These are phyloP conservation scores for Bradypodion ventrale DNA, from an alignment of 2,797 vertebrate species.

Conservation along the genomic window DNA sequence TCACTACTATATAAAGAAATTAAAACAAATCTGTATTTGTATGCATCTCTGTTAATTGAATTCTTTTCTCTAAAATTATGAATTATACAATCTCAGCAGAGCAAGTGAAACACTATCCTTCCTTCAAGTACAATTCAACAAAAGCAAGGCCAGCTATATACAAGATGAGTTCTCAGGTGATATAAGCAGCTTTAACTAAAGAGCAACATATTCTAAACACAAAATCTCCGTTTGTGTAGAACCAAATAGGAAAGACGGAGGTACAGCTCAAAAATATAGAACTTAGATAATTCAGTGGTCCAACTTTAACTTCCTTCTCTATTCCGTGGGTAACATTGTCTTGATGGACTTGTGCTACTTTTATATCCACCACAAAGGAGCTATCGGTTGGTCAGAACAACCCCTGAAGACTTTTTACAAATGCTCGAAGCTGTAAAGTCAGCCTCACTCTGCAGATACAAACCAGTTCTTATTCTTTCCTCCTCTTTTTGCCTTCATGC, in stretches of 20 bases:
- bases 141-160: conserved; percentile 56
- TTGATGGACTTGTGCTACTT: neutral
- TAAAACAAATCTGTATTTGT: conserved; percentile 69
- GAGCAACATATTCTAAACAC: conserved; percentile 59
- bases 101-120: conserved; percentile 45
- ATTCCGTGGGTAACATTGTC: conserved; percentile 8
- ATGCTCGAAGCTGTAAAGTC: conserved; percentile 50
- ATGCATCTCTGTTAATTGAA: conserved; percentile 68
- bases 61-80: conserved; percentile 61
- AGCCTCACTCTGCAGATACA: conserved; percentile 29
- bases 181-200: conserved; percentile 55
- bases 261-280: conserved; percentile 26
- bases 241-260: conserved; percentile 16
- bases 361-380: neutral
- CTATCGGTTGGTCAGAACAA: conserved; percentile 30
- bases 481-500: conserved; percentile 94
- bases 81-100: conserved; percentile 46
- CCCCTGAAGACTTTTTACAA: conserved; percentile 50
- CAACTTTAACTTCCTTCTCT: conserved; percentile 25
- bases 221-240: conserved; percentile 49
- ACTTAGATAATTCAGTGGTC: conserved; percentile 48
- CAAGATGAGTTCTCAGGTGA: conserved; percentile 53
- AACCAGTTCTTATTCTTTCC: conserved; percentile 86
- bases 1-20: conserved; percentile 56
- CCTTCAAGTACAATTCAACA: conserved; percentile 42